phyloP scores from a whole-genome alignment of 2,113 vertebrate genomes.

The Trematomus loennbergii region DNA sequence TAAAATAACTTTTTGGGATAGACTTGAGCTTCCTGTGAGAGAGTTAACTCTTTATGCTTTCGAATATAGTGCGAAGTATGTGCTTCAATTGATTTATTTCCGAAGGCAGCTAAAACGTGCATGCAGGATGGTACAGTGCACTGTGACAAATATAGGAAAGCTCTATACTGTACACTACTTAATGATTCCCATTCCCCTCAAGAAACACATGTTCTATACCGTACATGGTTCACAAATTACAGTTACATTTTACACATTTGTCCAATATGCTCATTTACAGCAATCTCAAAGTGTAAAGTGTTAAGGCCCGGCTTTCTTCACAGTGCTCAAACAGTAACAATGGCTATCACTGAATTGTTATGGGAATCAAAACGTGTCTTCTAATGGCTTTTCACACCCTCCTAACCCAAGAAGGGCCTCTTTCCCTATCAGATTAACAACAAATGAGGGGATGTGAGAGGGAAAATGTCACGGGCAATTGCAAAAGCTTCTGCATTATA shows the following conservation, averaged over 20 bases:
- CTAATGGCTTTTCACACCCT: neutral
- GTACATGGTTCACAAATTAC: neutral
- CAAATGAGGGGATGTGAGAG: neutral
- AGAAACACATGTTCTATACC: neutral
- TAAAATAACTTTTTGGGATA: conserved; percentile 25
- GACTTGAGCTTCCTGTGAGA: conserved; percentile 1
- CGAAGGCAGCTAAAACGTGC: neutral
- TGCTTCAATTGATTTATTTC: neutral
- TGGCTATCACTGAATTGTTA: conserved; percentile 5
- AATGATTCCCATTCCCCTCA: neutral
- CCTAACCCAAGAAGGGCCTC: neutral
- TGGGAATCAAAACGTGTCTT: conserved; percentile 8
- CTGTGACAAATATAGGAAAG: neutral
- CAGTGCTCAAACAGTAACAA: neutral
- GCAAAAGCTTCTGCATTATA: neutral
- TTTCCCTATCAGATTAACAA: neutral
- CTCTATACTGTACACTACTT: neutral
- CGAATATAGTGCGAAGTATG: neutral
- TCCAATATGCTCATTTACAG: conserved; percentile 25
- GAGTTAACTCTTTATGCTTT: conserved; percentile 9
- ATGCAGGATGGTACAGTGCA: neutral
- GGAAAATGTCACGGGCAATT: neutral
- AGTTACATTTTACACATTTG: conserved; percentile 20
- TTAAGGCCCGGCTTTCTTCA: neutral
- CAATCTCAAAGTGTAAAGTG: conserved; percentile 31